A percentile compares a stretch with the other conserved stretches of the same genome.
Conservation (phyloP, 2,797 vertebrate species). For the Helicolenus hilgendorfi region DNA sequence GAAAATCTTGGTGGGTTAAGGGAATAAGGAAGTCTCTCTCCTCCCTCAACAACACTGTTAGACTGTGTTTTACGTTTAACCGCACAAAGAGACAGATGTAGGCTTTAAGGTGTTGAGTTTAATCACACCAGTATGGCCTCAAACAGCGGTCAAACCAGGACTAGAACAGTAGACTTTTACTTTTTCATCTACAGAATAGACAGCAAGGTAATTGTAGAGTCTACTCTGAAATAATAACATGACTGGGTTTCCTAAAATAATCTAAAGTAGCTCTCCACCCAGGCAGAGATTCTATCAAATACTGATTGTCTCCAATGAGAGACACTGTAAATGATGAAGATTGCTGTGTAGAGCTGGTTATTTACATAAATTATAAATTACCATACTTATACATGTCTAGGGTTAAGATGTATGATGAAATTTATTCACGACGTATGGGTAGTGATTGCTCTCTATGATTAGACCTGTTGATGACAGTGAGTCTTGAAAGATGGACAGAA, state of each 20-base stretch:
- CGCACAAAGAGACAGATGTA: conserved; percentile 53
- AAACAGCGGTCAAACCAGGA: conserved; percentile 6
- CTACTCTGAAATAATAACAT: not conserved
- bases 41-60: conserved; percentile 41
- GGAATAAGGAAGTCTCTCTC: conserved; percentile 60
- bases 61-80: conserved; percentile 45
- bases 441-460: not conserved
- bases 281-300: not conserved
- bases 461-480: not conserved
- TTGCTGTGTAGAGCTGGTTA: not conserved
- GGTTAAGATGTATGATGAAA: not conserved
- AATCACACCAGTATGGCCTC: conserved; percentile 34
- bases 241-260: not conserved
- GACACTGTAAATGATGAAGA: not conserved
- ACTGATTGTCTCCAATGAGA: conserved; percentile 4
- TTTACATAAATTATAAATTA: not conserved
- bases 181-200: conserved; percentile 3
- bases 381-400: not conserved
- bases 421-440: not conserved
- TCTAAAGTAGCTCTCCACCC: not conserved
- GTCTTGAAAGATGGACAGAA: not conserved
- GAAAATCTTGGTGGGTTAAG: conserved; percentile 60
- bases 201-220: not conserved
- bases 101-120: conserved; percentile 48
- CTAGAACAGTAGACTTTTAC: not conserved